Evolutionary conservation across 2,113 vertebrate species (phyloP), one percentile per base, ranked within the genome.

Genomic region (Mobula birostris): DNA sequence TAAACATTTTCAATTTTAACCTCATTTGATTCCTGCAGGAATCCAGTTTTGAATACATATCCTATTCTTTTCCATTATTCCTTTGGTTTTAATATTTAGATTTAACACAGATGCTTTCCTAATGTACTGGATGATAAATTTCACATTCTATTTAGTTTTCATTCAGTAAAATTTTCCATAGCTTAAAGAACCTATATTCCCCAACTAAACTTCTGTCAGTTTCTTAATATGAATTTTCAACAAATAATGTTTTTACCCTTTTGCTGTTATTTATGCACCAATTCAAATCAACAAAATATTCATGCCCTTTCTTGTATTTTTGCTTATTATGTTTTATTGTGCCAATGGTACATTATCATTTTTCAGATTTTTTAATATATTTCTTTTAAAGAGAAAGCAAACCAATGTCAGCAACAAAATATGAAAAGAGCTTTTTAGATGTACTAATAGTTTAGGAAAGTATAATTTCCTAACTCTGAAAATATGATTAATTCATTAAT

Each of bases 31-130:
- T 58, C 80, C 48, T 90, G 61, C 63, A 32, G n/a, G 15, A 66
- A 66, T 90, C 27, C 56, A n/a, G 9, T 32, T 66, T 90, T 90
- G 66, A 17, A 61, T 56, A 74, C 70, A 40, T 2, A 14, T 24
- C 29, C 3, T 36, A 9, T 56, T 27, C 17, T 56, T 93, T 93
- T 15, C 58, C 11, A 27, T 74, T 74, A 68, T 40, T 32, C n/a
- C 40, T 92, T 91, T 70, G 8, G 21, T 68, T 92, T 7, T 92
- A 74, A 93, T 9, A 93, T 93, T 74, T 72, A 24, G 19, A 93
- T 93, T 72, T 40, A 74, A 93, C 12, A 48, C 2, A 74, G 19
- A 32, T 27, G 40, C 9, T 74, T 3, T 24, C 70, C 74, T 72
- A 21, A 27, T 74, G 58, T 70, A 36, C 0, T 40, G 32, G 17